phyloP scores from a whole-genome alignment of 2,888 invertebrate genomes.

The Halictus quadricinctus region DNA sequence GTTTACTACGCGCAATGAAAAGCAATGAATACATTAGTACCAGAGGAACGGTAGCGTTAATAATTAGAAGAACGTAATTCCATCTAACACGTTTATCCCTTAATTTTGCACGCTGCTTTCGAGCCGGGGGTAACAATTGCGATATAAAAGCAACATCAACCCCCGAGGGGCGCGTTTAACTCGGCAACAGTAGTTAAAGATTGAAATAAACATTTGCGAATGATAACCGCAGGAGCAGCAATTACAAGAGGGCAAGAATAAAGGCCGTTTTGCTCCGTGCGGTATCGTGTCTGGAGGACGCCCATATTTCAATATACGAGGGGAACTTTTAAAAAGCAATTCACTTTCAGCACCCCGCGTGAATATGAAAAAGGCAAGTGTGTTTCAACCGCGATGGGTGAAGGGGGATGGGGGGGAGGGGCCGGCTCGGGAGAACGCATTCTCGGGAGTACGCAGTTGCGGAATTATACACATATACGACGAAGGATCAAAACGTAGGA shows the following conservation, averaged over 20 bases:
- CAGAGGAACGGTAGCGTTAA: constrained; percentile 8
- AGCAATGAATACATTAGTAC: background rate
- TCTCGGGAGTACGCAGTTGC: constrained; percentile 42
- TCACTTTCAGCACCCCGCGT: constrained; percentile 53
- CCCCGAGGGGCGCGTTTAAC: constrained; percentile 4
- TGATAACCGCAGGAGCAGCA: constrained; percentile 37
- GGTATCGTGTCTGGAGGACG: constrained; percentile 41
- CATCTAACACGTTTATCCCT: constrained; percentile 2
- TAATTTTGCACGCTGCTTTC: background rate
- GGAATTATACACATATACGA: constrained; percentile 47
- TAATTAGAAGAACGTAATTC: background rate
- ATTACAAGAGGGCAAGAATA: constrained; percentile 46
- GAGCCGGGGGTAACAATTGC: constrained; percentile 1
- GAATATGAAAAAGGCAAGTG: constrained; percentile 62
- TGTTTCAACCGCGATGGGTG: constrained; percentile 34
- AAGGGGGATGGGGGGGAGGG: background rate
- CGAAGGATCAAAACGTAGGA: constrained; percentile 63
- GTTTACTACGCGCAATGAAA: background rate
- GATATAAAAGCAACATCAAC: constrained; percentile 19
- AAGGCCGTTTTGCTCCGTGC: constrained; percentile 33
- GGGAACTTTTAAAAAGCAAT: constrained; percentile 60
- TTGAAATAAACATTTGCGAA: constrained; percentile 54
- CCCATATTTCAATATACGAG: constrained; percentile 51
- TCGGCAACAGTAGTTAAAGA: constrained; percentile 32
- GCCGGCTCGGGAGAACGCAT: constrained; percentile 10